Evolutionary conservation across 2,113 vertebrate species (phyloP), one percentile per base, ranked within the genome.

Genomic region (Poecile atricapillus): DNA sequence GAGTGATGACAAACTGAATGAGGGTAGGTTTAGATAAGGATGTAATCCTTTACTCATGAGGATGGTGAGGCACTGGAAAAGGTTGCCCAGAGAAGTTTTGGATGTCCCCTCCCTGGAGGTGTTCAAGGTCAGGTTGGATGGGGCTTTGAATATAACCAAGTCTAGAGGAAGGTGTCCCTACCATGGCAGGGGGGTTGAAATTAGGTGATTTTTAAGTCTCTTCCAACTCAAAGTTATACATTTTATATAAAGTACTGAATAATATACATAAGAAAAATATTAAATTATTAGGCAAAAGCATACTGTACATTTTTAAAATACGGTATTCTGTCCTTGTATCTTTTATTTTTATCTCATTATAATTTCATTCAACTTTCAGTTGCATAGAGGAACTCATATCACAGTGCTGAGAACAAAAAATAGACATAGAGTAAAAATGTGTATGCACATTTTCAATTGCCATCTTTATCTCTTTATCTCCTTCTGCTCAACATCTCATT

Each of bases 391-490:
- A 41, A 64, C 19, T 67, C 1, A 4, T 35, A 76, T 37, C 59
- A 78, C 14, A 49, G 9, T 22, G 7, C 3, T 59, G 18, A 64
- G 47, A 80, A 60, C 5, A 79, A 46, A 75, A 94, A 58, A 37
- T 5, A 69, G 10, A 50, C 2, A 37, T 27, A 11, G 1, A 78
- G 1, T 1, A 2, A 85, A 70, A 78, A 86, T 24, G 8, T 20
- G 5, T 12, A 59, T 25, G 9, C 4, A 41, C 2, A 37, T 80
- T 63, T 76, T 55, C 9, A 75, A 7, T 3, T 0, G 1, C 3
- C 18, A 56, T 73, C 14, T 79, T 79, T 75, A 60, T 89, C 8
- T 67, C 24, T 55, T 55, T 63, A 65, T 63, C 15, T 70, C 6
- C 8, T 91, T 43, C 25, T 80, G 23, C 20, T 62, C 23, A 70